Evolutionary conservation across 2,113 vertebrate genomes (phyloP), one percentile per base, ranked within the genome.

Genomic region (Herpailurus yagouaroundi): DNA sequence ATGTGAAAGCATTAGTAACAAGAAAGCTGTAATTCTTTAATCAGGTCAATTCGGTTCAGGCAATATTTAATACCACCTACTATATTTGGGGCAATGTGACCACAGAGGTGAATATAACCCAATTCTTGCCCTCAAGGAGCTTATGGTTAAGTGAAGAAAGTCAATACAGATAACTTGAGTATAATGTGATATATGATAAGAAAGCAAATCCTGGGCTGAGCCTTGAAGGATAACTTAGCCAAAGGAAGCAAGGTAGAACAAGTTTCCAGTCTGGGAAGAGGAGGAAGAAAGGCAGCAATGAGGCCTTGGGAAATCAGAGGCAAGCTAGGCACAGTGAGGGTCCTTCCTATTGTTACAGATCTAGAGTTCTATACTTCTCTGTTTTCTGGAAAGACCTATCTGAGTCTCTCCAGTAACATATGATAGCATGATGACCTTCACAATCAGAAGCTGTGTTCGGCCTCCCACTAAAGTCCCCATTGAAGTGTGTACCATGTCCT

Each of bases 181-280:
- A 66, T 71, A 50, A 36, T 89, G 12, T 50, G 41, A 83, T 79
- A 48, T 45, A 13, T 23, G 27, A 50, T 50, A 88, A 91, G 57
- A 93, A 76, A 96, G 57, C 33, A 90, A 96, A 63, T 16, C n/a
- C 55, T 29, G 7, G 33, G 45, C 69, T 95, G 73, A 85, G 23
- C 5, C 10, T 45, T 66, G 77, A 91, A 93, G 27, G 55, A 77
- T 84, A 91, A 96, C 83, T 64, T 90, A 94, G 55, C 52, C 55
- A 38, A 92, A 91, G 36, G 76, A 92, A 93, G 31, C 94, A 95
- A 89, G 48, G 29, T 73, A 16, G 27, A 88, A 64, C 6, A 69
- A 18, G 33, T 86, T 77, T 96, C 57, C 29, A 76, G 55, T 12
- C 14, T 96, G 74, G 45, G 57, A 89, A 92, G 55, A 82, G 76